Evolutionary conservation across 2,113 vertebrate genomes (phyloP), one percentile per base, ranked within the genome.

Genomic region (Symphodus melops): DNA sequence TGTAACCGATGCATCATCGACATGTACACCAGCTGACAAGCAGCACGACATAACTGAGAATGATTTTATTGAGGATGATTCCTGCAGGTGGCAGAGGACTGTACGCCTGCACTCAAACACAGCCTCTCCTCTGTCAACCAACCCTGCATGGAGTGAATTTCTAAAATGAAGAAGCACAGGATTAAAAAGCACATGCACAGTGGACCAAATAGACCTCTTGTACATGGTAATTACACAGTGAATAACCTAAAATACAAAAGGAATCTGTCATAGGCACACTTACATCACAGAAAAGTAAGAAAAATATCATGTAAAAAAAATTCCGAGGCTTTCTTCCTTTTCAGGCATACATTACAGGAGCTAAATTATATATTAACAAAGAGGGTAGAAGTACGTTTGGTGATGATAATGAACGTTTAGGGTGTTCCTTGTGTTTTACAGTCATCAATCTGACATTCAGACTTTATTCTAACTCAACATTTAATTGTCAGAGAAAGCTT

Each of bases 1-100:
- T 99, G 90, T 99, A 94, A 96, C 76, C 39, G 39, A 74, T 64
- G 12, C n/a, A 39, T 13, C 25, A 6, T 46, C 5, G 12, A 25
- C 21, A 11, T 17, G 68, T 70, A 80, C 46, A 9, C 49, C 63
- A 25, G 37, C 76, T 63, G 70, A 21, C 62, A 61, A 23, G 54
- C 68, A 59, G 61, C 10, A 7, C 13, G 23, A 82, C 42, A 67
- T 37, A 44, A 62, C 69, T 13, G 46, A 54, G 66, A 37, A 52
- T 68, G 23, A n/a, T 33, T 48, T 28, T 41, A 51, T 11, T n/a
- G 25, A 79, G 28, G 75, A 68, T 56, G 72, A 68, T 58, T 76
- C 75, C 77, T 62, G 74, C 79, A 86, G 83, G 79, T 51, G 76
- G 56, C 28, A 8, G 41, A 75, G 78, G 81, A 88, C 68, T 77